A percentile compares a stretch with the other conserved stretches of the same genome.
Conservation (phyloP, 2,888 invertebrate species). For the Mimachlamys varia region DNA sequence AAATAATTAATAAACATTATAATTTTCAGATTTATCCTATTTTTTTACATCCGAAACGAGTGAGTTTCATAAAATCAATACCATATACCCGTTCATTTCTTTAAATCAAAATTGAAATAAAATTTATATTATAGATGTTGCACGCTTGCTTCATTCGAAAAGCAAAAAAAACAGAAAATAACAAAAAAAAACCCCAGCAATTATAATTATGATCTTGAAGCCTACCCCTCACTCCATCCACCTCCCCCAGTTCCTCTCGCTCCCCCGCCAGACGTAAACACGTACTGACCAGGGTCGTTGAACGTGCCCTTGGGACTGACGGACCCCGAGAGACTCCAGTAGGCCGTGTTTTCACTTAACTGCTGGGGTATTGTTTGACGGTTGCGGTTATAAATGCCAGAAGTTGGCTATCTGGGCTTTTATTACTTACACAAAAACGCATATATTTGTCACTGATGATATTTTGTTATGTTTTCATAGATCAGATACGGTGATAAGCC, state of each 20-base stretch:
- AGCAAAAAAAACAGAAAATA: no score
- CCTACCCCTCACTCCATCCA: neutral
- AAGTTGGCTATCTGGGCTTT: slow-evolving; percentile 25
- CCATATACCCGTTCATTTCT: no score
- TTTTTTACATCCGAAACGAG: no score
- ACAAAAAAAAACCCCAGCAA: no score
- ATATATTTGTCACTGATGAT: slow-evolving; percentile 36
- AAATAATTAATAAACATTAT: no score
- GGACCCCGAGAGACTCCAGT: neutral
- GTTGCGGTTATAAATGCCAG: slow-evolving; percentile 11
- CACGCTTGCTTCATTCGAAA: no score
- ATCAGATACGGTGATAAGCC: slow-evolving; percentile 15
- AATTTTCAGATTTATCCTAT: no score
- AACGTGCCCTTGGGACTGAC: neutral
- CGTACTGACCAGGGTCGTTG: neutral
- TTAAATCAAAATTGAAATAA: no score
- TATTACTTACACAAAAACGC: slow-evolving; percentile 36
- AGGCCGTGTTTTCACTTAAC: slow-evolving; percentile 18
- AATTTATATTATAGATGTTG: no score
- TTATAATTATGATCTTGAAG: no score
- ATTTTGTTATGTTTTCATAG: slow-evolving; percentile 32
- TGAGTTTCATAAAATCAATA: no score
- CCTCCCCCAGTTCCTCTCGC: neutral
- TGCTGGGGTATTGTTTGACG: slow-evolving; percentile 18
- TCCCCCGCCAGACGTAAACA: neutral